Evolutionary conservation across 2,113 vertebrate genomes (phyloP), one percentile per base, ranked within the genome.

Genomic region (Prunella fulvescens): DNA sequence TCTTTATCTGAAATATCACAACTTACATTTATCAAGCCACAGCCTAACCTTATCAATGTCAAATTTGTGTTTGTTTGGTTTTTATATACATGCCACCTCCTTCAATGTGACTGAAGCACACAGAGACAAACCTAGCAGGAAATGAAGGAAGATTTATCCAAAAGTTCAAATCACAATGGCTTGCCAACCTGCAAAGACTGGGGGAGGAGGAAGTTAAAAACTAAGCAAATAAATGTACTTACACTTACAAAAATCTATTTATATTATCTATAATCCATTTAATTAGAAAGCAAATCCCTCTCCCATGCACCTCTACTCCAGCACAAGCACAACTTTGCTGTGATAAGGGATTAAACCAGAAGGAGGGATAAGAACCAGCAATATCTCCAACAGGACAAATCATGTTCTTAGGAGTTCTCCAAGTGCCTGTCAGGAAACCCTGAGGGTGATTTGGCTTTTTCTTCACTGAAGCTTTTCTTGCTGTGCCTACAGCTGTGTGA

Each of bases 401-500:
- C 0, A 0, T 13, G 14, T 4, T 71, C 17, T 54, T 19, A 23
- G 5, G 18, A 74, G 76, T 62, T 33, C n/a, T 53, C 39, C 58
- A n/a, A 73, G 45, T 35, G 56, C 14, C 39, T 50, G 10, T 6
- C 53, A 64, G 62, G 11, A 29, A 76, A 42, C 10, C 29, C 40
- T 29, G 26, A 33, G 35, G 39, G 29, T 26, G 19, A 62, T 64
- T 22, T 39, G 57, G 23, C 25, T 50, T 45, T 6, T 28, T 9
- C 60, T 48, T 12, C 57, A 15, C 51, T 47, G 31, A 37, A 66
- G 47, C 15, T 78, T 50, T 47, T 26, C 29, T 26, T 54, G n/a
- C 31, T 7, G 0, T 2, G 5, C 19, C 40, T 4, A 1, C 8
- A 39, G 12, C 45, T 33, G 10, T 12, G 16, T 25, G 15, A 69